Base-by-base conservation (phyloP, 2,113 vertebrate genomes). In the Pica pica region DNA sequence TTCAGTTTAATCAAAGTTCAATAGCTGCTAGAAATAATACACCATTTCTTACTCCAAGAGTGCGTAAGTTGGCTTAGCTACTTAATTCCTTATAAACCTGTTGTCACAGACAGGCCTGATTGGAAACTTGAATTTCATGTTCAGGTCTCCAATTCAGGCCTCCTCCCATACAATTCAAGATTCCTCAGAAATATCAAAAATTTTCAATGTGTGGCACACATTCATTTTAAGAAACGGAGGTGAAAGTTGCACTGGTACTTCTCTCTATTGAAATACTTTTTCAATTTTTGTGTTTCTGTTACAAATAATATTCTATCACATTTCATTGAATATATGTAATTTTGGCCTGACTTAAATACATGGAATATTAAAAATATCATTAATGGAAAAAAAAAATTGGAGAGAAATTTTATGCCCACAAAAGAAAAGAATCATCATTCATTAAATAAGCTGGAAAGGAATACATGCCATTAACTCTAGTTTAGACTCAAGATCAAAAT, bases 331-430 rank as follows among this genome's bases (percentile, higher is more conserved):
- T 57, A 23, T 8, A 2, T 17, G 7, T 59, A 46, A 33, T 76
- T 68, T 61, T 79, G 6, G 46, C 14, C 19, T 57, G 6, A 49
- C 2, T 42, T 70, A 74, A 44, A n/a, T 30, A 56, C 7, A 27
- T 28, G 1, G 16, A 53, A 75, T 67, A 67, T 37, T 1, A n/a
- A 47, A 21, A 67, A 55, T 4, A 42, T 13, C 1, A 13, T 50
- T n/a, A 22, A 6, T n/a, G 4, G 23, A 33, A 74, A 28, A 50
- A 50, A 70, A 22, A 57, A 60, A 13, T 17, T 3, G 2, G 24
- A 6, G 3, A 3, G 10, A 24, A 82, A n/a, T 3, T 26, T 37
- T 52, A 18, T n/a, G 7, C 2, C 2, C 11, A 59, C 5, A 30
- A 49, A 59, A 89, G 7, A 39, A 20, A 9, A 35, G 4, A 55